phyloP scores from a whole-genome alignment of 2,113 vertebrate species.

The Ageneiosus marmoratus region DNA sequence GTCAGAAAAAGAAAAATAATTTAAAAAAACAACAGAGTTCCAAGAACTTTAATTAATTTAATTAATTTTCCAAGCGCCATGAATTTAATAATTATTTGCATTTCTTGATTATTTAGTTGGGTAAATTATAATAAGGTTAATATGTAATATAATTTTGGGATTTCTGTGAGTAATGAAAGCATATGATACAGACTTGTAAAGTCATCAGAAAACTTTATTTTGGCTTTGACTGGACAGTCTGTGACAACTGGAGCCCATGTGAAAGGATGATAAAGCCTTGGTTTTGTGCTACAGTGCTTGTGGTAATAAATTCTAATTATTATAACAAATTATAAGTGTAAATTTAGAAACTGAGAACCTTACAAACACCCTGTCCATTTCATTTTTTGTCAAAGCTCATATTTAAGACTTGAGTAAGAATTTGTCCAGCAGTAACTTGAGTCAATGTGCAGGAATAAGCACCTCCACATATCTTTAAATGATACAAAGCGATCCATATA shows the following conservation, averaged over 20 bases:
- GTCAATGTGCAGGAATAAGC: neutral
- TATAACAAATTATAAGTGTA: no score
- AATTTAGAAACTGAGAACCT: neutral
- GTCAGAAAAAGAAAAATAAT: no score
- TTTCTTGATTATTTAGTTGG: no score
- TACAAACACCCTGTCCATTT: slow-evolving; percentile 53
- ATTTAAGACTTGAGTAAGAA: slow-evolving; percentile 33
- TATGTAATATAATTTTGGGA: neutral
- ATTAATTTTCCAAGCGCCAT: no score
- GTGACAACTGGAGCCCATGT: slow-evolving; percentile 29
- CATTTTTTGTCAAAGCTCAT: slow-evolving; percentile 45
- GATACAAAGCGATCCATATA: neutral
- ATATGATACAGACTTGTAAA: neutral
- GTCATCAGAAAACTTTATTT: neutral
- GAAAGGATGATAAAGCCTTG: slow-evolving; percentile 26
- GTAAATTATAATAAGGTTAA: neutral
- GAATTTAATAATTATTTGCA: no score
- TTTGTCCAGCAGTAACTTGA: neutral
- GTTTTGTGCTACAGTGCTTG: neutral
- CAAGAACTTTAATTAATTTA: no score
- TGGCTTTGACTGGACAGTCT: neutral
- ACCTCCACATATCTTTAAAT: neutral
- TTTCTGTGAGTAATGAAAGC: neutral
- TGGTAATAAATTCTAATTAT: neutral
- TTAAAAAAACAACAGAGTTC: no score